phyloP scores from a whole-genome alignment of 1,140 invertebrate species.

The Oryctes rhinoceros region DNA sequence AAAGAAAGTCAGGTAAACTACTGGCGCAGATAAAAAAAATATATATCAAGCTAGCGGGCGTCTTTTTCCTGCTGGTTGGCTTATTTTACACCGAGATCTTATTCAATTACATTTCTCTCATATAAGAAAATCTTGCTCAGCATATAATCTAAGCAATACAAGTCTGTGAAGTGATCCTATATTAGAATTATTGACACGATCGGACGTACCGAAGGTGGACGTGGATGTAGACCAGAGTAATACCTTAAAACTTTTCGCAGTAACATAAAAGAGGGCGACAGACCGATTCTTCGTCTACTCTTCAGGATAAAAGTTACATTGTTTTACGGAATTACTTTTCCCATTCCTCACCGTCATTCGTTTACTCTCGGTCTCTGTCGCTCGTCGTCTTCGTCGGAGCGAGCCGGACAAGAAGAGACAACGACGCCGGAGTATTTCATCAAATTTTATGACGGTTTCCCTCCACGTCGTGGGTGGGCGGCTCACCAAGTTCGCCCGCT shows the following conservation, averaged over 20 bases:
- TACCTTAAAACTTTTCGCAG: not conserved
- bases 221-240: not conserved
- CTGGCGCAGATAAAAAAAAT: too few species aligned
- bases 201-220: too few species aligned
- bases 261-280: not conserved
- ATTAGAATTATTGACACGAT: too few species aligned
- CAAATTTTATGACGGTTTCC: conserved; percentile 6
- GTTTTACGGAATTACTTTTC: conserved; percentile 16
- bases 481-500: not conserved
- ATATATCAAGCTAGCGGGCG: too few species aligned
- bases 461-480: not conserved
- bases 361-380: not conserved
- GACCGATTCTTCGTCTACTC: not conserved
- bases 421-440: not conserved
- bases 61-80: too few species aligned
- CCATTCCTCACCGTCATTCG: not conserved
- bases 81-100: too few species aligned
- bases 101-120: too few species aligned
- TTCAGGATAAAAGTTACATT: not conserved
- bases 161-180: too few species aligned
- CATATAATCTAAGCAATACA: too few species aligned
- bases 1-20: too few species aligned
- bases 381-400: not conserved
- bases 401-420: not conserved
- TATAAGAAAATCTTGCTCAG: too few species aligned